These are phyloP conservation scores for Trachymyrmex septentrionalis DNA, from an alignment of 1,140 invertebrate species.

Conservation along the genomic window DNA sequence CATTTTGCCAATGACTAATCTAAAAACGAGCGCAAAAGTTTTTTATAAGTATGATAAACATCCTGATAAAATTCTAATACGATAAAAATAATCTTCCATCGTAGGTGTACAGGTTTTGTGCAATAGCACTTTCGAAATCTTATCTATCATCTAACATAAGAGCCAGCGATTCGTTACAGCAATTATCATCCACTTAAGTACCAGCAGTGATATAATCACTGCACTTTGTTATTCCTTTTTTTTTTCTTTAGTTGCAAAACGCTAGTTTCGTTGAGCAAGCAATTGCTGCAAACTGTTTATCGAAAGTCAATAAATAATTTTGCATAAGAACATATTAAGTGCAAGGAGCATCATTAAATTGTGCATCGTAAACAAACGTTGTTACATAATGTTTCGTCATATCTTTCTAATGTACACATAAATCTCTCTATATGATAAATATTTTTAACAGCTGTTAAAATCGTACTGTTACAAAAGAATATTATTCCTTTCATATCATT, in stretches of 20 bases:
- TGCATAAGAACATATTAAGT: background rate
- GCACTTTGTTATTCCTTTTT: background rate
- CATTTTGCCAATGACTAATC: constrained; percentile 28
- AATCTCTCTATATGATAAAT: background rate
- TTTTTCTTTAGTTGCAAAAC: constrained; percentile 38
- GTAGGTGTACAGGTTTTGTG: background rate
- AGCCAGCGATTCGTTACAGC: background rate
- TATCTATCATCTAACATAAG: constrained; percentile 49
- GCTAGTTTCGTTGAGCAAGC: background rate
- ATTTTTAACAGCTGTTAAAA: background rate
- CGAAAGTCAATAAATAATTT: constrained; percentile 3
- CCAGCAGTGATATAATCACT: background rate
- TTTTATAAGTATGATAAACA: constrained; percentile 47
- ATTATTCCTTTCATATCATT: background rate
- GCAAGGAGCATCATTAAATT: background rate
- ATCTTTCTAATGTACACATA: background rate
- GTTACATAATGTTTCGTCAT: background rate
- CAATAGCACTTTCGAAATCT: constrained; percentile 12
- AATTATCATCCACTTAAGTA: constrained; percentile 60
- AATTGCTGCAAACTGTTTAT: background rate
- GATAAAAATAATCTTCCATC: constrained; percentile 36
- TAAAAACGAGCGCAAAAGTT: background rate
- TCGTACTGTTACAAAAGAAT: background rate
- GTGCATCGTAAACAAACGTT: background rate
- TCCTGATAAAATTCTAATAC: constrained; percentile 8